Base-by-base conservation (phyloP, 2,888 invertebrate species). In the Allygus modestus region DNA sequence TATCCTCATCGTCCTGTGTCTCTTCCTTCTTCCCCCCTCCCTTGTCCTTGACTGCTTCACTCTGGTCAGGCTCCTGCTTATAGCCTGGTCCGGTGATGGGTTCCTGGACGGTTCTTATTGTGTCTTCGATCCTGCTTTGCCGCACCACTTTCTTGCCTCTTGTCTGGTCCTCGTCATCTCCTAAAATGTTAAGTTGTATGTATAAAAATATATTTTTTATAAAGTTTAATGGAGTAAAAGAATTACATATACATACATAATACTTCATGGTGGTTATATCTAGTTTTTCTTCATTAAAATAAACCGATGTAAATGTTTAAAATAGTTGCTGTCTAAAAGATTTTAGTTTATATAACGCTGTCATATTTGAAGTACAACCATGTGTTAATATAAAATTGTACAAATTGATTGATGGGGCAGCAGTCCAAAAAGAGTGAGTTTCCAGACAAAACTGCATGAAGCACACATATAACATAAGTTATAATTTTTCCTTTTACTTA, bases 1-100 rank as follows among this genome's bases (percentile, higher is more conserved):
- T 95, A 37, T 95, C 94, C 86, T 96, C 96, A 86, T 95, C 95
- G 85, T 92, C 91, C 41, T 90, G 89, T 41, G 90, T 89, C 88
- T 87, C 86, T 46, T 87, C 82, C 23, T 83, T 84, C 51, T 65
- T 83, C 26, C 83, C 82, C 41, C 79, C 83, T 20, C 87, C 86
- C 82, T 85, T 87, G 41, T 37, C 81, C 81, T 86, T 85, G 31
- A 71, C 84, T 33, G 54, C 90, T 28, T 88, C 87, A 86, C 92
- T 91, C 88, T 91, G 87, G 11, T 88, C 86, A 15, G 81, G 91
- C 20, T 90, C 89, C 83, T 82, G 71, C 33, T 82, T 82, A 28
- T 43, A 26, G 26, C 69, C 69, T 9, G 82, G 43, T 41, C 65
- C 69, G 9, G 82, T 82, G 43, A 69, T 69, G 5, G 69, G 51